Base-by-base conservation (phyloP, 1,140 invertebrate genomes). In the Conus ventricosus region DNA sequence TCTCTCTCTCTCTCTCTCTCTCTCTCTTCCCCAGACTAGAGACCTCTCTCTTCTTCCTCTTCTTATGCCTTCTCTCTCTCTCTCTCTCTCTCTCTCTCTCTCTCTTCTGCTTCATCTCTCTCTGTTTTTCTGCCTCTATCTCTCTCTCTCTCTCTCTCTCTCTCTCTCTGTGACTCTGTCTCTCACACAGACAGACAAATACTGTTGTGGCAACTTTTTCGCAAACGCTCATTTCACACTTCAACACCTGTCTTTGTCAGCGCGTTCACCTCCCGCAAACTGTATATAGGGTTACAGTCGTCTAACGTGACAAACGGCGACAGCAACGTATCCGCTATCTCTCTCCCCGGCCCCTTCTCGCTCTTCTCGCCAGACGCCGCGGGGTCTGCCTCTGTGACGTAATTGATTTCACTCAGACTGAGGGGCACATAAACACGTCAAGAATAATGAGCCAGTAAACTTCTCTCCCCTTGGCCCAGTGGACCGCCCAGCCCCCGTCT, bases 141-240 rank as follows among this genome's bases (percentile, higher is more conserved):
- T 57, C 53, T 39, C 81, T 54, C 7, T 60, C 55, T 54, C 78
- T 53, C 63, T 71, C 67, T 82, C 71, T 57, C 54, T 55, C 67
- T 76, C n/a, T 75, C 71, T 60, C 88, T 60, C 1, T 53, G 23
- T 78, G 23, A 80, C 63, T 67, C 57, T 60, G 71, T 88, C 87
- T 25, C 86, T 51, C 75, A 78, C 87, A 27, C 75, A n/a, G 63
- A n/a, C 25, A 27, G 27, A 55, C 53, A 17, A 54, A 27, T 23
- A 67, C 60, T 15, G 13, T 54, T 39, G 39, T 39, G 53, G 25
- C 78, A 39, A 39, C 0, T 39, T 39, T 39, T 39, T 39, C 39
- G 39, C 39, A 39, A 39, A 39, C 39, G 39, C 39, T 39, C 39
- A 39, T 39, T 39, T 39, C 39, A 39, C 39, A 39, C 39, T 39